phyloP scores from a whole-genome alignment of 2,797 vertebrate species.

The Leuciscus waleckii region DNA sequence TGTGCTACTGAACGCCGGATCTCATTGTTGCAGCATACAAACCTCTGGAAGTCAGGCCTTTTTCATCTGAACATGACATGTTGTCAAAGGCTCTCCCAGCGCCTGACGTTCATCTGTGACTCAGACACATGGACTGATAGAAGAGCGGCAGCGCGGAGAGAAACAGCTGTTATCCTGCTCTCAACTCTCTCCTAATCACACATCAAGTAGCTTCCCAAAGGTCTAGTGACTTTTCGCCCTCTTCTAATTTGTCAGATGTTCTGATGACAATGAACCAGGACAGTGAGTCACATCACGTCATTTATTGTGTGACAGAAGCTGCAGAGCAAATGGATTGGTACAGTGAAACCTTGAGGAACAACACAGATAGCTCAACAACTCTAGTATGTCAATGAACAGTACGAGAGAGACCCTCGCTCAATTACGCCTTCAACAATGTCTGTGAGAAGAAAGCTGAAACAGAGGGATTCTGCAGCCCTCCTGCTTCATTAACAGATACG shows the following conservation, averaged over 20 bases:
- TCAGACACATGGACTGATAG: not conserved
- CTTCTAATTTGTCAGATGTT: not conserved
- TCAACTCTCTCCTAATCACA: not conserved
- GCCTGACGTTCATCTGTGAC: not conserved
- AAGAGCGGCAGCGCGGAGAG: not conserved
- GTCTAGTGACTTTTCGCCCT: not conserved
- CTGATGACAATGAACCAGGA: not conserved
- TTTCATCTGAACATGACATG: constrained; percentile 35
- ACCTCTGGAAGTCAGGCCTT: not conserved
- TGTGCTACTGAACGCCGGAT: not conserved
- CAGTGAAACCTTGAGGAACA: not conserved
- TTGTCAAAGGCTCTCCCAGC: constrained; percentile 1
- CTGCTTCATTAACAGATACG: not conserved
- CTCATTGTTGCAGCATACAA: not conserved
- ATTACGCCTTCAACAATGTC: constrained; percentile 28
- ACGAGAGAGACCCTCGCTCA: not conserved
- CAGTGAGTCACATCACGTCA: not conserved
- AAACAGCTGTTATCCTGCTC: not conserved
- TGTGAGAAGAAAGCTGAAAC: not conserved
- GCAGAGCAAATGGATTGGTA: not conserved
- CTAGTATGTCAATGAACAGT: constrained; percentile 9
- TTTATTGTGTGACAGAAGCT: not conserved
- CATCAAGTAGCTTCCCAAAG: not conserved
- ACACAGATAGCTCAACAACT: not conserved
- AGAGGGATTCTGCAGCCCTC: not conserved